Base-by-base conservation (phyloP, 1,140 invertebrate species). In the Drosophila punjabiensis region DNA sequence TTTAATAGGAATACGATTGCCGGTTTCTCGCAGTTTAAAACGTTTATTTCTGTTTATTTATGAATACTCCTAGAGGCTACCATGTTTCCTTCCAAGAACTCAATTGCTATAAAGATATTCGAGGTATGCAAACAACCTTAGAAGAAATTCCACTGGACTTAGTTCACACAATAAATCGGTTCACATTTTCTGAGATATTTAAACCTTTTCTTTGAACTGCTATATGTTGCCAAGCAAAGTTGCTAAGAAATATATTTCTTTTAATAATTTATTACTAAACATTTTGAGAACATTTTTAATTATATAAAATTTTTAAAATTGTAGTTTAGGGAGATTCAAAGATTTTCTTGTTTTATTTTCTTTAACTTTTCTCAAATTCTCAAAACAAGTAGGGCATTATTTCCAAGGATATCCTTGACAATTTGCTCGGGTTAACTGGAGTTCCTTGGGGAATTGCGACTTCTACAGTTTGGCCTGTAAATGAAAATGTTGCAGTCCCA, bases 401-500 rank as follows among this genome's bases (percentile, higher is more conserved):
- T 30, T 10, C 28, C 28, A 32, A 14, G 28, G 33, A 60, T 30
- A 65, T 32, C 33, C 53, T 41, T 32, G 28, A 39, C 28, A 41
- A 18, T 58, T 64, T 14, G 11, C 16, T 39, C 33, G 14, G 14
- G 28, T 66, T 43, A 56, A 56, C 33, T 16, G 3, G 32, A 20
- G 55, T 63, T 11, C 30, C 39, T 28, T 28, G 37, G 24, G 28
- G 58, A 66, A 20, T 39, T n/a, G 30, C 16, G 37, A 63, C 30
- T 58, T 58, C 8, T 39, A 58, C 20, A 39, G 55, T 24, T 39
- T 58, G 55, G 9, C 35, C 55, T 30, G 48, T 52, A 61, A 37
- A n/a, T 45, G 65, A 60, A 73, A 73, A 50, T 59, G 68, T 61
- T 50, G 45, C 70, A 73, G 45, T 74, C 68, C 55, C 68, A 74